These are phyloP conservation scores for Xestia ashworthii DNA, from an alignment of 2,888 invertebrate species.

Conservation along the genomic window DNA sequence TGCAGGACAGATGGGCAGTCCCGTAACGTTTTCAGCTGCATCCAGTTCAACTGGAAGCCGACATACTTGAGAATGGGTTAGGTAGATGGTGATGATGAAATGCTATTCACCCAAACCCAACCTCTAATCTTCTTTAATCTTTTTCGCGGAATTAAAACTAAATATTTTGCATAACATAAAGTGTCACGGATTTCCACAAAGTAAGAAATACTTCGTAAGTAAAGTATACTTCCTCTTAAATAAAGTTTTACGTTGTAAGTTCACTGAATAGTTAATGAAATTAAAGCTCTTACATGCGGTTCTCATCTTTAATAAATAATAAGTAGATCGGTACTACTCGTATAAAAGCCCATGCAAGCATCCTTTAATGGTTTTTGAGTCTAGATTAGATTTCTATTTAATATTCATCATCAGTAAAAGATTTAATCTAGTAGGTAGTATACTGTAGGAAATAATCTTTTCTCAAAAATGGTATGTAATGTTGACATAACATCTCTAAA, in stretches of 20 bases:
- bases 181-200: background rate
- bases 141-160: background rate
- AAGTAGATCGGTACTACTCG: background rate
- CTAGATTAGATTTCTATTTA: background rate
- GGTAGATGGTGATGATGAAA: too few relatives aligned
- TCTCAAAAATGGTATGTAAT: too few relatives aligned
- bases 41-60: too few relatives aligned
- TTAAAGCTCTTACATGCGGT: background rate
- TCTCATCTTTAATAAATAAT: constrained; percentile 13
- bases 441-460: background rate
- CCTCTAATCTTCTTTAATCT: too few relatives aligned
- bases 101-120: too few relatives aligned
- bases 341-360: background rate
- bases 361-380: background rate
- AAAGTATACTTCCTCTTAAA: background rate
- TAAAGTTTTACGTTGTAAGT: background rate
- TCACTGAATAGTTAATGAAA: constrained; percentile 28
- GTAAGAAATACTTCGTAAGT: background rate
- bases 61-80: too few relatives aligned
- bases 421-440: background rate
- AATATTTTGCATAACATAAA: background rate
- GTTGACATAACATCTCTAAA: too few relatives aligned
- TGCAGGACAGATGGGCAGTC: too few relatives aligned
- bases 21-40: too few relatives aligned
- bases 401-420: constrained; percentile 1